Conservation (phyloP, 1,140 invertebrate genomes). For the Coelopa frigida region DNA sequence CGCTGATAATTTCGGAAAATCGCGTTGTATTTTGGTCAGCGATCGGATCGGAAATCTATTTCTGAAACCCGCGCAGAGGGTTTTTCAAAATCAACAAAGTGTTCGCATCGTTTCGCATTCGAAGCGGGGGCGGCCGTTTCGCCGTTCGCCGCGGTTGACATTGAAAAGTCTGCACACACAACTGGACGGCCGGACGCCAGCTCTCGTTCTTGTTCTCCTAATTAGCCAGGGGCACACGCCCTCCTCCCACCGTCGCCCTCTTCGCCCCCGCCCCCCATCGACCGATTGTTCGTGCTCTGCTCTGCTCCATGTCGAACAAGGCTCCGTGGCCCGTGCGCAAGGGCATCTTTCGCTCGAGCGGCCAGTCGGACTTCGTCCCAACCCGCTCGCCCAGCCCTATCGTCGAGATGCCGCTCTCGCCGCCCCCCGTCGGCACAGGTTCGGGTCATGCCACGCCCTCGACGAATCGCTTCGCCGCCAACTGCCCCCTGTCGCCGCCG, state of each 20-base stretch:
- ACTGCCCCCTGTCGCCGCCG: constrained; percentile 32
- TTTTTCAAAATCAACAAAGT: too few relatives aligned
- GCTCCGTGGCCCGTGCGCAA: constrained; percentile 63
- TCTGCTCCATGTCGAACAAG: constrained; percentile 45
- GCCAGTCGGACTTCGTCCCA: constrained; percentile 43
- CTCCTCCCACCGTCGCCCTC: constrained; percentile 13
- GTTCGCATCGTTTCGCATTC: too few relatives aligned
- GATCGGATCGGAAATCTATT: too few relatives aligned
- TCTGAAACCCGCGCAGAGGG: too few relatives aligned
- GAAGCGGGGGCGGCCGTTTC: too few relatives aligned
- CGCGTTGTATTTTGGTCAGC: too few relatives aligned
- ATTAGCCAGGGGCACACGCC: constrained; percentile 5
- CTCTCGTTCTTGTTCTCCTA: not conserved
- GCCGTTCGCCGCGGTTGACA: constrained; percentile 10
- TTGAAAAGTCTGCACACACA: constrained; percentile 7
- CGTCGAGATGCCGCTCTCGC: constrained; percentile 41
- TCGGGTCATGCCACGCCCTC: constrained; percentile 8
- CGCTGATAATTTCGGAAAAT: too few relatives aligned
- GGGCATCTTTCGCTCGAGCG: constrained; percentile 52
- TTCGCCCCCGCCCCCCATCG: constrained; percentile 1
- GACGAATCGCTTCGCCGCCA: constrained; percentile 20
- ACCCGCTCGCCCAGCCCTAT: constrained; percentile 41
- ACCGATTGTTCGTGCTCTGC: too few relatives aligned
- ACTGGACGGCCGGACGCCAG: not conserved
- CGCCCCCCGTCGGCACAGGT: constrained; percentile 29